Conservation (phyloP, 2,797 vertebrate genomes). For the Lithobates pipiens region DNA sequence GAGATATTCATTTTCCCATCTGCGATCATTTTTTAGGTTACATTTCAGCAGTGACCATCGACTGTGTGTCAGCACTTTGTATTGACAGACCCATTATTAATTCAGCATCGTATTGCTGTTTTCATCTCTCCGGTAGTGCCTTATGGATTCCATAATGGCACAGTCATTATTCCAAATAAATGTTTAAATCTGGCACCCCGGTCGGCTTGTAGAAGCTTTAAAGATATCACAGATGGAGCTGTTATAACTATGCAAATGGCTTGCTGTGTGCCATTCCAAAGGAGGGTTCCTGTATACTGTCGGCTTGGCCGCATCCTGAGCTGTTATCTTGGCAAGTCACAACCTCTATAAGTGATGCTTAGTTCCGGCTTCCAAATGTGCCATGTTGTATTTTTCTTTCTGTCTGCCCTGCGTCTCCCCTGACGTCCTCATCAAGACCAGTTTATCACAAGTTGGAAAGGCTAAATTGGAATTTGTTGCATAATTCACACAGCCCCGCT, state of each 20-base stretch:
- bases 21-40: not conserved
- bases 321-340: conserved; percentile 19
- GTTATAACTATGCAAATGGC: conserved; percentile 38
- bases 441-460: conserved; percentile 53
- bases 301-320: not conserved
- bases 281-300: not conserved
- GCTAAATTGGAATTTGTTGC: conserved; percentile 55
- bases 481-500: conserved; percentile 40
- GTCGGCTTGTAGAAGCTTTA: not conserved
- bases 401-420: conserved; percentile 49
- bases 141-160: not conserved
- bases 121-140: not conserved
- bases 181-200: not conserved
- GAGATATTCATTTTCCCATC: too few species aligned
- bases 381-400: conserved; percentile 43
- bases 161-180: not conserved
- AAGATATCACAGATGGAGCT: conserved; percentile 28
- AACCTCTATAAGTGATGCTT: not conserved
- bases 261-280: not conserved
- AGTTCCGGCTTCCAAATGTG: conserved; percentile 22
- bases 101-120: not conserved
- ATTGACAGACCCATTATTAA: not conserved
- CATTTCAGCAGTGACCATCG: not conserved
- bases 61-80: not conserved
- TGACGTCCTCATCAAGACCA: conserved; percentile 53